These are phyloP conservation scores for Cephus runcator DNA, from an alignment of 2,888 invertebrate species.

Conservation along the genomic window DNA sequence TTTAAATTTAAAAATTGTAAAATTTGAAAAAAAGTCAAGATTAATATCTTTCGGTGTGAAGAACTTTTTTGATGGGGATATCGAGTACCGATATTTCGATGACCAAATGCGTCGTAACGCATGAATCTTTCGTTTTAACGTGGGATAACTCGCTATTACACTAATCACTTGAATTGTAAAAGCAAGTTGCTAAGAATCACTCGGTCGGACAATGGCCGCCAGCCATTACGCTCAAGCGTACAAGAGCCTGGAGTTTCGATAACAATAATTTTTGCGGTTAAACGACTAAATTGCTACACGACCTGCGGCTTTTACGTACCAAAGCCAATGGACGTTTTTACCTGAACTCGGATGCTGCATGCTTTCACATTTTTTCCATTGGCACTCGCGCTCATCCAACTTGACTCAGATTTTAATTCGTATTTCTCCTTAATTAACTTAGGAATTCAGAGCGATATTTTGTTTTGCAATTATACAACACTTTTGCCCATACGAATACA, in stretches of 20 bases:
- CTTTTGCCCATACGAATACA: not conserved
- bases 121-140: not conserved
- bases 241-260: constrained; percentile 36
- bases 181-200: constrained; percentile 29
- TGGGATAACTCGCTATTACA: constrained; percentile 39
- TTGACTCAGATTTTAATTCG: not conserved
- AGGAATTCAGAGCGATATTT: not conserved
- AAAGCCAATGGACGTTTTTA: not conserved
- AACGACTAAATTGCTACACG: constrained; percentile 58
- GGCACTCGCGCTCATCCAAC: constrained; percentile 12
- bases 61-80: not conserved
- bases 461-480: not conserved
- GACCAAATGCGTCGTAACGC: not conserved
- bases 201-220: constrained; percentile 39
- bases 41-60: not conserved
- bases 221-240: constrained; percentile 36
- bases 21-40: not conserved
- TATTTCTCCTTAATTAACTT: not conserved
- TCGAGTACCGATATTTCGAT: not conserved
- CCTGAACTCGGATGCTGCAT: not conserved
- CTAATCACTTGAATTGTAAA: constrained; percentile 42
- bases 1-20: not conserved
- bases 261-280: constrained; percentile 58
- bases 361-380: constrained; percentile 14
- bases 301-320: not conserved